Base-by-base conservation (phyloP, 2,888 invertebrate species). In the Drosophila multiciliata region DNA sequence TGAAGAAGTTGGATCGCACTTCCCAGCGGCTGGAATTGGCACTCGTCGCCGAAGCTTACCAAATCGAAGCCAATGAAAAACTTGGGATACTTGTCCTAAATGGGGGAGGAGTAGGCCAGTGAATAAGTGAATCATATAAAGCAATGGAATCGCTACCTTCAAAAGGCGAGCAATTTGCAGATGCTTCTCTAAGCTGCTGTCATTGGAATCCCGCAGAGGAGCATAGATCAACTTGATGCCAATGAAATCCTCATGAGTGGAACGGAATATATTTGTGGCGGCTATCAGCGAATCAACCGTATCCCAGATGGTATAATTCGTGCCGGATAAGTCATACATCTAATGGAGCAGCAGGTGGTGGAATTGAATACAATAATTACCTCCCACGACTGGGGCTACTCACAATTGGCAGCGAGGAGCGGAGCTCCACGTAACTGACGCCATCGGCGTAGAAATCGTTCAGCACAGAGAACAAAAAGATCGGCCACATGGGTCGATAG, bases 41-140 rank as follows among this genome's bases (percentile, higher is more conserved):
- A 96, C 91, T 97, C 97, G 82, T 96, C 95, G 0, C 78, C 83
- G 36, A 73, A 71, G 23, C 96, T 96, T 0, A 96, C 95, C 59
- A 97, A 93, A 92, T 97, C 97, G 75, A 97, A 96, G 3, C 97
- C 97, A 40, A 95, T 95, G 23, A 97, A 93, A 64, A 95, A 94
- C 12, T 95, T 93, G 0, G 96, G 95, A 89, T 95, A 94, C 2
- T 92, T 87, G 0, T 76, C 76, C 89, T 94, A 67, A 8, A 49
- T 15, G 9, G 15, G 17, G 12, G 9, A 23, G n/a, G 8, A 45
- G 26, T 33, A 11, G 1, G 8, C 5, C n/a, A 45, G 20, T 20
- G 2, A 12, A 35, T 11, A 1, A 17, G 1, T 12, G 2, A n/a
- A 20, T 6, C n/a, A 33, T 8, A 26, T 15, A 5, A n/a, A 32